Base-by-base conservation (phyloP, 2,888 invertebrate genomes). In the Drosophila hamatofila region DNA sequence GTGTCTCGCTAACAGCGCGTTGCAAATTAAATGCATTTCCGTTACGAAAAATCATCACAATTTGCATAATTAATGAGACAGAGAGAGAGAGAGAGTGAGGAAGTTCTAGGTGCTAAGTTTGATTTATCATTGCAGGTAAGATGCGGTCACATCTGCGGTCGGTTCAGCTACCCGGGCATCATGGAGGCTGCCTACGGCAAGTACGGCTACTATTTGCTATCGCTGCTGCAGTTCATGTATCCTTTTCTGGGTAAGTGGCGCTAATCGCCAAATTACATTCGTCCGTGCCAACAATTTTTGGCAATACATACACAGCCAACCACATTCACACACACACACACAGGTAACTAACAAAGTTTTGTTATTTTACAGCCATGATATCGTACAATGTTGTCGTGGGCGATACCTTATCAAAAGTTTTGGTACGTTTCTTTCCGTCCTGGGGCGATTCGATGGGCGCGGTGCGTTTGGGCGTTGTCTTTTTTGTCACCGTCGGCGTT, bases 321-420 rank as follows among this genome's bases (percentile, higher is more conserved):
- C 35, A 12, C 27, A 18, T n/a, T n/a, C 48, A 41, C 48, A 39
- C 27, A 18, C 27, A 48, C 27, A 14, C 16, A 62, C 9, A 1
- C 16, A 18, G 27, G 27, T 49, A 56, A 57, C 58, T 69, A 69
- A 66, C 58, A 66, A 66, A 66, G 46, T 52, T 72, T 37, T 57
- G 42, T 11, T 33, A 52, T 46, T 80, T 94, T 94, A 42, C 94
- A 97, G 97, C 97, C 11, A 97, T 97, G 97, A 96, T 97, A 68
- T 97, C 97, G 65, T 97, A 97, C 92, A 97, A 97, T 92, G 96
- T 97, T 21, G 97, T 97, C 23, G 97, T 97, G 35, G 97, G 97
- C 23, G 97, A 97, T 91, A 97, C 97, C 0, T 94, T 97, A 48
- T 97, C 97, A 18, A 97, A 97, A 93, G 96, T 97, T 21, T 93